Conservation (phyloP, 2,797 vertebrate species). For the Periparus ater region DNA sequence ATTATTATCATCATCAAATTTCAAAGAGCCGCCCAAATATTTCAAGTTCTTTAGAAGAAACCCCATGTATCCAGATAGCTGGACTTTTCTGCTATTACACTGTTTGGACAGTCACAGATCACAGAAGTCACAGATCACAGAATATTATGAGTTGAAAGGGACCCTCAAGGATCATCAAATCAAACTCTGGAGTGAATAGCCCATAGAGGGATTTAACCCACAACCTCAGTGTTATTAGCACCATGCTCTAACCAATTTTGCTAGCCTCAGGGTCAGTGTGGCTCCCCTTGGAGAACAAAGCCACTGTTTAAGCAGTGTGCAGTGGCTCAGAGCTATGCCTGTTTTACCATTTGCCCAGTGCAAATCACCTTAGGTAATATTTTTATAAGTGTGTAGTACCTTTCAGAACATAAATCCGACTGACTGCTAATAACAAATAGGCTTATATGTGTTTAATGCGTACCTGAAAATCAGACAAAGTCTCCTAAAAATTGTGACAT, state of each 20-base stretch:
- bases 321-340: neutral
- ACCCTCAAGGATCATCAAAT: neutral
- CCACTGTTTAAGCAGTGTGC: neutral
- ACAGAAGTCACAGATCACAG: neutral
- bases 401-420: neutral
- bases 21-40: neutral
- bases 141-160: neutral
- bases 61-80: neutral
- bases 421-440: neutral
- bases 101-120: neutral
- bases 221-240: neutral
- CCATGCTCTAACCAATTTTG: neutral
- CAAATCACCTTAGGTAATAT: neutral
- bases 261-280: neutral
- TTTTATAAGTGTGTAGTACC: neutral
- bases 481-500: neutral
- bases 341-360: neutral
- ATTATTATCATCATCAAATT: neutral
- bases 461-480: neutral
- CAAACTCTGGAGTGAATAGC: neutral
- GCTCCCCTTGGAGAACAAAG: neutral
- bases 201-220: neutral
- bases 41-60: neutral
- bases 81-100: neutral
- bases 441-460: neutral